These are phyloP conservation scores for Ormia ochracea DNA, from an alignment of 2,888 invertebrate genomes.

Conservation along the genomic window DNA sequence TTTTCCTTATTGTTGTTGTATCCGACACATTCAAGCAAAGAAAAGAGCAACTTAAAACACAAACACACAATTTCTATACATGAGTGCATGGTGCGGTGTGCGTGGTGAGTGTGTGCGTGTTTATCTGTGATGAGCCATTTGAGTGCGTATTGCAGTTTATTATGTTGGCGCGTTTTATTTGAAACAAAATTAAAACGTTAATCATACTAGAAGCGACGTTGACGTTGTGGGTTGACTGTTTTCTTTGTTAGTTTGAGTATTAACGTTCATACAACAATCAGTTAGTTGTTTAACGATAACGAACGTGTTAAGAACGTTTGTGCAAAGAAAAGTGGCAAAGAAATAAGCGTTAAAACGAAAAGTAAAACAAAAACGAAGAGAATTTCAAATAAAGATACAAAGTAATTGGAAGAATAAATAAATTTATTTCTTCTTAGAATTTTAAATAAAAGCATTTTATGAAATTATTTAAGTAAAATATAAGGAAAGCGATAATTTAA, in stretches of 20 bases:
- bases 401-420: conserved; percentile 4
- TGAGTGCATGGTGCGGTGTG: not conserved
- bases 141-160: conserved; percentile 43
- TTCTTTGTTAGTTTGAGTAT: conserved; percentile 44
- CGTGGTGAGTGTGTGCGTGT: not conserved
- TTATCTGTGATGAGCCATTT: not conserved
- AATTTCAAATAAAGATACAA: conserved; percentile 2
- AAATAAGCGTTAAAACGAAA: conserved; percentile 11
- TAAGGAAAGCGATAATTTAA: not conserved
- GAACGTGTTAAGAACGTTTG: conserved; percentile 62
- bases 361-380: conserved; percentile 34
- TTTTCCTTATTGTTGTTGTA: conserved; percentile 23
- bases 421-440: not conserved
- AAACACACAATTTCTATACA: not conserved
- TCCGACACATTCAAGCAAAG: conserved; percentile 4
- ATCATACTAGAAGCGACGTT: conserved; percentile 31
- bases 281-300: conserved; percentile 61
- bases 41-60: conserved; percentile 37
- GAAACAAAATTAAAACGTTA: conserved; percentile 48
- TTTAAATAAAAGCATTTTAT: conserved; percentile 3
- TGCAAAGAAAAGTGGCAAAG: not conserved
- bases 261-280: conserved; percentile 49
- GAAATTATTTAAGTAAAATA: conserved; percentile 20
- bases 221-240: conserved; percentile 14
- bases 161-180: conserved; percentile 51